Percentiles rank a stretch among this genome's conserved stretches.
phyloP scores from a whole-genome alignment of 2,113 vertebrate species.

The Oreochromis aureus region DNA sequence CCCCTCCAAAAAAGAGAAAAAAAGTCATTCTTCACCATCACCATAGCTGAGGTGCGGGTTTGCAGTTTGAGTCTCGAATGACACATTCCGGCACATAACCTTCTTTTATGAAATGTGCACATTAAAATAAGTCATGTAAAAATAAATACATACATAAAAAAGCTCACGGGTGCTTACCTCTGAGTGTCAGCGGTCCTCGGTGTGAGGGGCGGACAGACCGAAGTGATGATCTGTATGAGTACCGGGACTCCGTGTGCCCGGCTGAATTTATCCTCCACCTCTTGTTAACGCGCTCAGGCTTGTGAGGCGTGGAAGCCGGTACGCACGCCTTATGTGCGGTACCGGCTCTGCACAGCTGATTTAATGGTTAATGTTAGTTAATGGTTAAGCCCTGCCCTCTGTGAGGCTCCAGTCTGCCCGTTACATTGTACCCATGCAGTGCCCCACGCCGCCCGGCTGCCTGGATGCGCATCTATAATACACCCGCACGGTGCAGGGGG shows the following conservation, averaged over 20 bases:
- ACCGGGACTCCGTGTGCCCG: neutral
- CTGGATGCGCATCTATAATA: slow-evolving; percentile 53
- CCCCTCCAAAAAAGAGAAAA: neutral
- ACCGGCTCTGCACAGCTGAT: slow-evolving; percentile 40
- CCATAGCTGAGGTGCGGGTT: neutral
- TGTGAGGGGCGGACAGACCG: neutral
- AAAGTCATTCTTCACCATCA: neutral
- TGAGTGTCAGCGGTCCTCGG: neutral
- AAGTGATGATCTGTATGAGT: neutral
- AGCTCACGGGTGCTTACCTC: slow-evolving; percentile 20
- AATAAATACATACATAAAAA: neutral
- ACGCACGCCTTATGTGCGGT: slow-evolving; percentile 59
- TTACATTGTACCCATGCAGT: slow-evolving; percentile 61
- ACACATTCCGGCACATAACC: neutral
- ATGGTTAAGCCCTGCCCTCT: slow-evolving; percentile 63
- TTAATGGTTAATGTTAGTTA: slow-evolving; percentile 44
- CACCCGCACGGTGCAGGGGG: slow-evolving; percentile 39
- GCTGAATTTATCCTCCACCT: slow-evolving; percentile 6
- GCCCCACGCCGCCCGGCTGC: slow-evolving; percentile 30
- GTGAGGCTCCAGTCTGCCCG: slow-evolving; percentile 4
- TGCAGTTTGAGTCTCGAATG: neutral
- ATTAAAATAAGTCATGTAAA: neutral
- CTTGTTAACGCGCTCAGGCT: slow-evolving; percentile 17
- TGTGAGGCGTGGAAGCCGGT: slow-evolving; percentile 46
- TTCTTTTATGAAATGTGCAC: neutral